Evolutionary conservation across 2,888 invertebrate species (phyloP).

Genomic region (Chaitophorus viminalis): DNA sequence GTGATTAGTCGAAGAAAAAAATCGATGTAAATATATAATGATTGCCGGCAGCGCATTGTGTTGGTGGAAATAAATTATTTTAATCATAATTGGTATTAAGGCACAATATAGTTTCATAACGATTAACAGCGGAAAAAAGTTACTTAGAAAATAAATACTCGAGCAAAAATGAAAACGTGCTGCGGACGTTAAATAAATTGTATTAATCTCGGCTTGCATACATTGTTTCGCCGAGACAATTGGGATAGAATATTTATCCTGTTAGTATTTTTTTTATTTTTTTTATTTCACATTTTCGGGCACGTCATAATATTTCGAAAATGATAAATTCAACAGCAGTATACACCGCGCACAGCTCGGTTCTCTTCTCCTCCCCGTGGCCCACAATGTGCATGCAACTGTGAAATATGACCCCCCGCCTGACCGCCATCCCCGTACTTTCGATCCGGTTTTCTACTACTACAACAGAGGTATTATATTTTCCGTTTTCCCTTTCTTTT

Average conservation of each 20-base stretch:
- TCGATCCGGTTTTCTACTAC: slow-evolving; percentile 58
- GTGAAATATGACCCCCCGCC: slow-evolving; percentile 58
- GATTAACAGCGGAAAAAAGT: background rate
- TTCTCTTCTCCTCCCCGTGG: background rate
- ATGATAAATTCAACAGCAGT: slow-evolving; percentile 53
- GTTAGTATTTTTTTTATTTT: slow-evolving; percentile 25
- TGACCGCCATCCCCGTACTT: slow-evolving; percentile 4
- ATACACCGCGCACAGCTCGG: background rate
- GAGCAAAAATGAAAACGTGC: background rate
- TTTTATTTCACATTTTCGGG: slow-evolving; percentile 31
- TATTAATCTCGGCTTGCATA: slow-evolving; percentile 34
- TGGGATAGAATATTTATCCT: slow-evolving; percentile 35
- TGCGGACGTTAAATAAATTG: slow-evolving; percentile 40
- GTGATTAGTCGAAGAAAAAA: too few relatives aligned
- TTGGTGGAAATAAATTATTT: too few relatives aligned
- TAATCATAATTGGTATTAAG: background rate
- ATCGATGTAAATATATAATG: too few relatives aligned
- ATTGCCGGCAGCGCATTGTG: too few relatives aligned
- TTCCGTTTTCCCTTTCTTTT: slow-evolving; percentile 55
- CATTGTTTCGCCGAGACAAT: background rate
- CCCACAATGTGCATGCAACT: slow-evolving; percentile 56
- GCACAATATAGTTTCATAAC: background rate
- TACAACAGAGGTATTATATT: slow-evolving; percentile 58
- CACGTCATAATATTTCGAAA: slow-evolving; percentile 45
- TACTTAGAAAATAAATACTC: background rate